A percentile compares a stretch with the other conserved stretches of the same genome.
Evolutionary conservation across 2,888 invertebrate genomes (phyloP).

Genomic region (Helleia helle): DNA sequence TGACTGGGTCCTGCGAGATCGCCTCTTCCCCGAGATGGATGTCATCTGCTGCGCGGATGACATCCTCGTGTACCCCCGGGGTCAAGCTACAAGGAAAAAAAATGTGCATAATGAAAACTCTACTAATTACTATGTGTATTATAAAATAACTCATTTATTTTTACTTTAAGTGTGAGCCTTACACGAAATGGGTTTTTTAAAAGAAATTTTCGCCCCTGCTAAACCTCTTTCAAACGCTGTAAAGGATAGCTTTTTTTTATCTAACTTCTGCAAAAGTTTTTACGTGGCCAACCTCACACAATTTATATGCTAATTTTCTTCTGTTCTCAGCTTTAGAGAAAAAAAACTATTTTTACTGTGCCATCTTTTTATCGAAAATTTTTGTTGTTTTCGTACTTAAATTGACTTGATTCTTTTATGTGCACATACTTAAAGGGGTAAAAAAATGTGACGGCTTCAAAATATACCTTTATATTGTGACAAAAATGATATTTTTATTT

Average conservation of each 20-base stretch:
- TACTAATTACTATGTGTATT: too few species aligned
- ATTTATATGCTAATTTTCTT: constrained; percentile 21
- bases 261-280: constrained; percentile 10
- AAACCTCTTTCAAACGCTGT: constrained; percentile 10
- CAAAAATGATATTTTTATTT: too few species aligned
- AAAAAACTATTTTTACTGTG: background rate
- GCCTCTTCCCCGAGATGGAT: too few species aligned
- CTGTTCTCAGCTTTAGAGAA: constrained; percentile 10
- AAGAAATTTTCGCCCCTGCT: constrained; percentile 3
- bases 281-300: constrained; percentile 13
- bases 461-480: background rate
- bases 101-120: too few species aligned
- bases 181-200: background rate
- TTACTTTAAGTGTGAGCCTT: too few species aligned
- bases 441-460: too few species aligned
- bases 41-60: too few species aligned
- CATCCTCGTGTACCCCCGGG: too few species aligned
- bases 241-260: constrained; percentile 14
- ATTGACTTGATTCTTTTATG: background rate
- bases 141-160: too few species aligned
- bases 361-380: background rate
- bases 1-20: too few species aligned
- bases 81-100: too few species aligned
- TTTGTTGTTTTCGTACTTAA: background rate
- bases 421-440: too few species aligned